phyloP scores from a whole-genome alignment of 2,797 vertebrate genomes.

The Kryptopterus vitreolus region DNA sequence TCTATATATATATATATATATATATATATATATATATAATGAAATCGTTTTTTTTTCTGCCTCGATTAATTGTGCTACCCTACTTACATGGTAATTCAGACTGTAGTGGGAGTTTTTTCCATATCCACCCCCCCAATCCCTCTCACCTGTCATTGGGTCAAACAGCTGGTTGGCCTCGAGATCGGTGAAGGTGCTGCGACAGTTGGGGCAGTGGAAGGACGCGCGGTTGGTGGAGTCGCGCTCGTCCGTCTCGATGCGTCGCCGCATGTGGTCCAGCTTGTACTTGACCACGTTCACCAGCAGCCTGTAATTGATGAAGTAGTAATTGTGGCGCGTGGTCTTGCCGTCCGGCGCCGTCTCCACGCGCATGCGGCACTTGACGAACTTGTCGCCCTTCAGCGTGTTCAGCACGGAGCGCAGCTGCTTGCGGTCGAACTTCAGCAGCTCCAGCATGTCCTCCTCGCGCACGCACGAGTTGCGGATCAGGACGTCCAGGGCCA shows the following conservation, averaged over 20 bases:
- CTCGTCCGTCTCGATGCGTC: constrained; percentile 95
- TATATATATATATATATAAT: no score
- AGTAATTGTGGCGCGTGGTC: constrained; percentile 96
- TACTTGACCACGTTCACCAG: constrained; percentile 98
- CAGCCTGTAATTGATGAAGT: constrained; percentile 95
- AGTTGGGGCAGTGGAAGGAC: constrained; percentile 94
- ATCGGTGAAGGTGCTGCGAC: constrained; percentile 93
- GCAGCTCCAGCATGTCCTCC: constrained; percentile 97
- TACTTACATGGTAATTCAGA: no score
- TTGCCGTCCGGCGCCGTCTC: constrained; percentile 95
- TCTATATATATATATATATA: no score
- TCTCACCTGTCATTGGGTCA: constrained; percentile 86
- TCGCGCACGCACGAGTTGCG: constrained; percentile 95
- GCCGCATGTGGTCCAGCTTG: constrained; percentile 98
- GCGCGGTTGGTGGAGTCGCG: constrained; percentile 96
- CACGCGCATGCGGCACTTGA: constrained; percentile 97
- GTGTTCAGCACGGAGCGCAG: constrained; percentile 94
- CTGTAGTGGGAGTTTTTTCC: no score
- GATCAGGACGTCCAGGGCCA: constrained; percentile 96
- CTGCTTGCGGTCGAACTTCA: constrained; percentile 97
- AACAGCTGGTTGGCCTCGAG: constrained; percentile 98
- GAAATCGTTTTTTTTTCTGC: no score
- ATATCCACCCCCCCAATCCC: no score
- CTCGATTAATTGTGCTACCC: no score
- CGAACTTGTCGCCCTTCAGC: constrained; percentile 95